These are phyloP conservation scores for Xerus inauris DNA, from an alignment of 2,113 vertebrate species.

Conservation along the genomic window DNA sequence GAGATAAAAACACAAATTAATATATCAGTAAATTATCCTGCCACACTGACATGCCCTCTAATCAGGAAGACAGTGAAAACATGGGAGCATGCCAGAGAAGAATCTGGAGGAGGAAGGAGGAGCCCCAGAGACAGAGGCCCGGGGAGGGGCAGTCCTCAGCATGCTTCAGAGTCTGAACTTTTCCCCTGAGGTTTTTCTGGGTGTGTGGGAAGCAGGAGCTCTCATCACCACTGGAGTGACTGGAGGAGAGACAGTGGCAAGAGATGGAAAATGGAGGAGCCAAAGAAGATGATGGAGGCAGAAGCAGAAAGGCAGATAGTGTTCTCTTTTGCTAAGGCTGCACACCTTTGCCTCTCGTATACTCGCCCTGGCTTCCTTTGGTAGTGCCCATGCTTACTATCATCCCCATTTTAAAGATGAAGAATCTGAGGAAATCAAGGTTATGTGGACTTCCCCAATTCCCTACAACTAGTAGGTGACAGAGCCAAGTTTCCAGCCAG, in stretches of 20 bases:
- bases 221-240: accelerated
- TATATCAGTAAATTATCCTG: slow-evolving; percentile 77
- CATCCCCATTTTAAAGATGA: background rate
- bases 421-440: background rate
- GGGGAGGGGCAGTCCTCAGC: background rate
- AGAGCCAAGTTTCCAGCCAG: background rate
- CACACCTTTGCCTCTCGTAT: accelerated
- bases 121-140: background rate
- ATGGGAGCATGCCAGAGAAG: slow-evolving; percentile 36
- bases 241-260: background rate
- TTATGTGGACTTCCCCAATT: no score
- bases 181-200: slow-evolving; percentile 33
- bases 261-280: background rate
- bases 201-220: background rate
- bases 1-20: slow-evolving; percentile 74
- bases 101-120: background rate
- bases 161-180: slow-evolving; percentile 48
- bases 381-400: accelerated
- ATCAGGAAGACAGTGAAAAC: slow-evolving; percentile 69
- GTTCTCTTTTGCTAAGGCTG: accelerated
- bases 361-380: accelerated
- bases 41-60: slow-evolving; percentile 59
- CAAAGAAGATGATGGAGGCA: background rate
- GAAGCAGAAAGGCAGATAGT: background rate
- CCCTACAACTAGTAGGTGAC: background rate